Evolutionary conservation across 2,113 vertebrate genomes (phyloP).

Genomic region (Brachyistius frenatus): DNA sequence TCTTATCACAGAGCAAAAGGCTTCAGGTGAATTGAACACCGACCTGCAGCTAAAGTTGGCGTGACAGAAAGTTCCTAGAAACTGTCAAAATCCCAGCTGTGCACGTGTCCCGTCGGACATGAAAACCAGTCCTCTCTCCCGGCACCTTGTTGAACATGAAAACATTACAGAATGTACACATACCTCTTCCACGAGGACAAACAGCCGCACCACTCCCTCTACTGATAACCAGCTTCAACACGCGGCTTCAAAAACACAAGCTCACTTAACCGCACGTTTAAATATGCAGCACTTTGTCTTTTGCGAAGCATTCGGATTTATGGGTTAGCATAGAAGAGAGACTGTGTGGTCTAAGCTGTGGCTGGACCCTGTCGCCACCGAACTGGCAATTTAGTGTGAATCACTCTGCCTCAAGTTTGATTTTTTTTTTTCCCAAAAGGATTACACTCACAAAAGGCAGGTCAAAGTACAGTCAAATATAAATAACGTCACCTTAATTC

Average conservation of each 20-base stretch:
- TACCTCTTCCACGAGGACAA: constrained; percentile 2
- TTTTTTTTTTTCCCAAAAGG: constrained; percentile 16
- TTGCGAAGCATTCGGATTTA: constrained; percentile 44
- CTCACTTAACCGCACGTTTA: constrained; percentile 33
- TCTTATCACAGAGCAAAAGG: background rate
- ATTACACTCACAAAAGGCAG: constrained; percentile 50
- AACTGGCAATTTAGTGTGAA: constrained; percentile 60
- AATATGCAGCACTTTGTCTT: constrained; percentile 35
- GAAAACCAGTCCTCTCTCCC: constrained; percentile 59
- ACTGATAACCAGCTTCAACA: constrained; percentile 16
- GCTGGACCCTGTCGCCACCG: constrained; percentile 49
- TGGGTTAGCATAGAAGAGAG: constrained; percentile 20
- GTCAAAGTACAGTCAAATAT: constrained; percentile 60
- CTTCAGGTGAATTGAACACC: constrained; percentile 22
- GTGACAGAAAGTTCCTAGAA: constrained; percentile 34
- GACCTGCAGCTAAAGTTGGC: constrained; percentile 26
- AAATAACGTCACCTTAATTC: constrained; percentile 20
- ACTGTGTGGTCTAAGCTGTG: constrained; percentile 42
- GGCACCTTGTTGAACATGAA: constrained; percentile 61
- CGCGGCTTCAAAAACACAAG: constrained; percentile 43
- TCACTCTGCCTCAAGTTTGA: constrained; percentile 49
- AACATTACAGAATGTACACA: constrained; percentile 65
- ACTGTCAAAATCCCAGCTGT: background rate
- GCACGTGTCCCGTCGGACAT: background rate
- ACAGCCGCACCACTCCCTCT: background rate